Conservation (phyloP, 1,140 invertebrate genomes). For the Nephila pilipes region DNA sequence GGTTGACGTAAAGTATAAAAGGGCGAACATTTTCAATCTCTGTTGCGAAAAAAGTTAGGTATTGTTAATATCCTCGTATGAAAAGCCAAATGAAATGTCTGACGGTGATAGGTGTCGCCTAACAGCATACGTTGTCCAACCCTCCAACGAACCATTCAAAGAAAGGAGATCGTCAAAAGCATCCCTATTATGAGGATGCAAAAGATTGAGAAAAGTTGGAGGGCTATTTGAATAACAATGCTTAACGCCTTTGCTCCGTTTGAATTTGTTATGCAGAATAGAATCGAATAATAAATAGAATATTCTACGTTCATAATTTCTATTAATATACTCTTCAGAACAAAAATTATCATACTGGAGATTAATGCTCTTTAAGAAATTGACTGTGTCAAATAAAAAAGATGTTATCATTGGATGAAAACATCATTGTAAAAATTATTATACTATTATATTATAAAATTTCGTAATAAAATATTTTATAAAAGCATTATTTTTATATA, state of each 20-base stretch:
- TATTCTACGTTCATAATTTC: neutral
- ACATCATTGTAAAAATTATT: no score
- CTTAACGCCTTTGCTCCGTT: neutral
- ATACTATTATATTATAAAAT: no score
- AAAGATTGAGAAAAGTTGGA: constrained; percentile 30
- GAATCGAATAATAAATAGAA: neutral
- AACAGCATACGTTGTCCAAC: neutral
- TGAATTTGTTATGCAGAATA: neutral
- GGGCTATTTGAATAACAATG: constrained; percentile 30
- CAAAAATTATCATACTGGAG: neutral
- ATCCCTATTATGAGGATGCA: neutral
- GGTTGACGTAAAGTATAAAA: neutral
- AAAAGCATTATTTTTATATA: no score
- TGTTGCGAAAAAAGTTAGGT: neutral
- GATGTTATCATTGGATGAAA: no score
- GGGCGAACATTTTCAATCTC: neutral
- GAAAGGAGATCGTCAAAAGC: constrained; percentile 22
- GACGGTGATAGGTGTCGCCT: neutral
- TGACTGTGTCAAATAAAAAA: no score
- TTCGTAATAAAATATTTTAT: no score
- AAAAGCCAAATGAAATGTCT: neutral
- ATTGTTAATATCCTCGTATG: neutral
- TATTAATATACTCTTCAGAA: neutral
- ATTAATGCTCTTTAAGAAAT: no score
- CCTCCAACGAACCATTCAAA: neutral